phyloP scores from a whole-genome alignment of 2,888 invertebrate genomes.

The Cactoblastis cactorum region DNA sequence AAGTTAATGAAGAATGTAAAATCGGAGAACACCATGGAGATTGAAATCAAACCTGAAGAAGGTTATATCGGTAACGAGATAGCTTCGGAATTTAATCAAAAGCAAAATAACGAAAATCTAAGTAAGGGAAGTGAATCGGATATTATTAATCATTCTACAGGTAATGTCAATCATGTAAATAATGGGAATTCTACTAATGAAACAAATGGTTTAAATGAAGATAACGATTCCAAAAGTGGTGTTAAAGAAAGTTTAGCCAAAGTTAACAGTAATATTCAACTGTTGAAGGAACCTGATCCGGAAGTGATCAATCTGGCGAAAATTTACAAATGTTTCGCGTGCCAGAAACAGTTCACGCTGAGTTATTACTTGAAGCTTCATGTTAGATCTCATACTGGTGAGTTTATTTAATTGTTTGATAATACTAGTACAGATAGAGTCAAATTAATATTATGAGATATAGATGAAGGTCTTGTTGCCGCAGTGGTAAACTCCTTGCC shows the following conservation, averaged over 20 bases:
- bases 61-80: conserved; percentile 63
- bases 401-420: conserved; percentile 14
- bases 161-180: neutral
- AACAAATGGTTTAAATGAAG: conserved; percentile 15
- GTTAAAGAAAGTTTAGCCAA: neutral
- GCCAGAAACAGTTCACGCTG: conserved; percentile 61
- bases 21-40: conserved; percentile 29
- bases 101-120: conserved; percentile 8
- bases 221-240: conserved; percentile 8
- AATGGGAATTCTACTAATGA: conserved; percentile 7
- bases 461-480: too few species aligned
- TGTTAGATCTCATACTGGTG: conserved; percentile 69
- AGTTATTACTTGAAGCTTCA: conserved; percentile 69
- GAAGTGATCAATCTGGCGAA: conserved; percentile 48
- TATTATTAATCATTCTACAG: neutral
- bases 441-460: too few species aligned
- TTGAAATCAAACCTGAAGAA: conserved; percentile 68
- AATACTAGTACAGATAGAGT: too few species aligned
- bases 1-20: conserved; percentile 39
- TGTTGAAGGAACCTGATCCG: conserved; percentile 17
- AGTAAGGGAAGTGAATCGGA: neutral
- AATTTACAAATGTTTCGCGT: conserved; percentile 68
- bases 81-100: conserved; percentile 34
- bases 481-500: too few species aligned
- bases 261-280: neutral